phyloP scores from a whole-genome alignment of 2,113 vertebrate species.

The Sterna hirundo region DNA sequence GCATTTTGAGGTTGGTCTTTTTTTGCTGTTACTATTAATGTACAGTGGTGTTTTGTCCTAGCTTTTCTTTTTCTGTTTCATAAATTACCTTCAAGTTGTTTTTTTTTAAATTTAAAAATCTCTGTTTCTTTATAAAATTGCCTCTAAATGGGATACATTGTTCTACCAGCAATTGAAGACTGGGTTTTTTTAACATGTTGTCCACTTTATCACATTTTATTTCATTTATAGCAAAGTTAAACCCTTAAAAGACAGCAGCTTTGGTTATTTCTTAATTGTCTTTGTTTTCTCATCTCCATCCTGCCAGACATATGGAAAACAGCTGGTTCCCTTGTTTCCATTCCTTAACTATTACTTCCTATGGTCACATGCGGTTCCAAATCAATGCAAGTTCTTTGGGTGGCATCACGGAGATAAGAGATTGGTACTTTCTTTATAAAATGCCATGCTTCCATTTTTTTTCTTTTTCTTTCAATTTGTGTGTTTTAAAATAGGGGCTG shows the following conservation, averaged over 20 bases:
- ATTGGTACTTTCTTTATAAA: background rate
- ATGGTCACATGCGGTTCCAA: background rate
- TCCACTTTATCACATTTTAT: background rate
- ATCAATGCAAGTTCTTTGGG: background rate
- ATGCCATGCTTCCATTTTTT: background rate
- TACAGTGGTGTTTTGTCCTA: background rate
- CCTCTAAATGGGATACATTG: background rate
- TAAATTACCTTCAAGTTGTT: background rate
- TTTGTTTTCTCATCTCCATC: background rate
- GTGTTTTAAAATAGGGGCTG: background rate
- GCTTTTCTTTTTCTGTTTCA: background rate
- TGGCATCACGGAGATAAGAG: background rate
- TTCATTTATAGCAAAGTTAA: background rate
- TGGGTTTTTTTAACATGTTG: background rate
- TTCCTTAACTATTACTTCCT: background rate
- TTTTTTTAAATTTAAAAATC: background rate
- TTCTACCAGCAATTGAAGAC: background rate
- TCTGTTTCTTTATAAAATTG: background rate
- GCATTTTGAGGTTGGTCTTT: background rate
- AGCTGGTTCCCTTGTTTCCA: background rate
- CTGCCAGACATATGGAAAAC: background rate
- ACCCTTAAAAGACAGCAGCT: background rate
- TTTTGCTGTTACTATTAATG: background rate
- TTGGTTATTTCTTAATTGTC: background rate
- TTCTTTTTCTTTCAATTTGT: background rate